Evolutionary conservation across 30 jellyfish, hydroid and myxozoan genomes (phyloP).

Genomic region (Cassiopea xamachana): DNA sequence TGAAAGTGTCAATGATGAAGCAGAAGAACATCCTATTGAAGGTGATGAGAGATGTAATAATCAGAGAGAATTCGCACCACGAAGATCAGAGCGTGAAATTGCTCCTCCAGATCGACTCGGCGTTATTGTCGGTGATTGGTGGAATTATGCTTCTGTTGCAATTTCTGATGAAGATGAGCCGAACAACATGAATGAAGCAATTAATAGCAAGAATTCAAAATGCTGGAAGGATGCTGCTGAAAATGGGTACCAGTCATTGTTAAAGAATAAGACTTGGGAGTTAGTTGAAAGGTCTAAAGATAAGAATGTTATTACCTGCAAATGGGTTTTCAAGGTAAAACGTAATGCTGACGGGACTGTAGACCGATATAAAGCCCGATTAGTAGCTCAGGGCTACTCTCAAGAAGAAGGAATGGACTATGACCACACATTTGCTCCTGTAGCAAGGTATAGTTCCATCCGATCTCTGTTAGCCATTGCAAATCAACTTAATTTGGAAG

Average conservation of each 20-base stretch:
- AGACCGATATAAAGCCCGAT: neutral
- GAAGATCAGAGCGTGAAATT: neutral
- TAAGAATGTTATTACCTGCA: constrained; percentile 29
- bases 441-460: constrained; percentile 21
- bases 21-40: constrained; percentile 7
- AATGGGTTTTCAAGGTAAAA: neutral
- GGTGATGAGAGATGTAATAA: constrained; percentile 33
- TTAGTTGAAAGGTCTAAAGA: constrained; percentile 47
- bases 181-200: constrained; percentile 18
- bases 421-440: constrained; percentile 12
- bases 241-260: constrained; percentile 33
- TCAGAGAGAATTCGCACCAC: neutral
- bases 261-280: constrained; percentile 63
- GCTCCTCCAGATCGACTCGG: neutral
- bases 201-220: neutral
- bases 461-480: constrained; percentile 32
- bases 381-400: neutral
- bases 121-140: neutral
- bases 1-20: neutral
- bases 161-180: constrained; percentile 49
- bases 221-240: constrained; percentile 53
- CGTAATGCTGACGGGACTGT: neutral
- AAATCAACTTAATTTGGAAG: neutral
- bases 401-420: constrained; percentile 22
- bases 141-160: neutral